phyloP scores from a whole-genome alignment of 1,140 invertebrate genomes.

The Sycobia sp. region DNA sequence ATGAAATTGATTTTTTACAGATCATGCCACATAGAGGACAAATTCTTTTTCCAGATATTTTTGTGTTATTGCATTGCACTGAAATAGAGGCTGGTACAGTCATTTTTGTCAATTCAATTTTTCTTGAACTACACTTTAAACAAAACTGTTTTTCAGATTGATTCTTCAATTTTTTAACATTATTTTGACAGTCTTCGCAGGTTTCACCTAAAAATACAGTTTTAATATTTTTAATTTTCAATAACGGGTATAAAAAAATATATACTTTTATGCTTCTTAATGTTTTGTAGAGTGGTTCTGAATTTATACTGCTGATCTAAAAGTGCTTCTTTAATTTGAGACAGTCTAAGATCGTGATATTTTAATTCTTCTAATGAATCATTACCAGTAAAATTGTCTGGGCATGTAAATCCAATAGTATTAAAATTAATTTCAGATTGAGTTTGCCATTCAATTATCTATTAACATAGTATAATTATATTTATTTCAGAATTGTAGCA shows the following conservation, averaged over 20 bases:
- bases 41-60: conserved; percentile 44
- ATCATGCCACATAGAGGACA: conserved; percentile 58
- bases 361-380: conserved; percentile 70
- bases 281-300: conserved; percentile 58
- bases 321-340: conserved; percentile 67
- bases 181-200: conserved; percentile 49
- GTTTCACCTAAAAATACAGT: conserved; percentile 37
- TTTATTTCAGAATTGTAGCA: conserved; percentile 5
- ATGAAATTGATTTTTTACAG: conserved; percentile 49
- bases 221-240: background rate
- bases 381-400: conserved; percentile 67
- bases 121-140: conserved; percentile 46
- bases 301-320: conserved; percentile 70
- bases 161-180: conserved; percentile 48
- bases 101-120: conserved; percentile 52
- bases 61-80: conserved; percentile 39
- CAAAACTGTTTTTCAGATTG: conserved; percentile 53
- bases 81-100: conserved; percentile 45
- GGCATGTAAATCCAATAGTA: conserved; percentile 71
- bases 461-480: conserved; percentile 24
- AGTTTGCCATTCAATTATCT: conserved; percentile 68
- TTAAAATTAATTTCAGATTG: conserved; percentile 63
- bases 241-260: background rate
- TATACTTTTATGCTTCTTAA: conserved; percentile 46
- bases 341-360: conserved; percentile 68